A percentile compares a stretch with the other conserved stretches of the same genome.
phyloP scores from a whole-genome alignment of 2,113 vertebrate genomes.

The Dendropsophus ebraccatus region DNA sequence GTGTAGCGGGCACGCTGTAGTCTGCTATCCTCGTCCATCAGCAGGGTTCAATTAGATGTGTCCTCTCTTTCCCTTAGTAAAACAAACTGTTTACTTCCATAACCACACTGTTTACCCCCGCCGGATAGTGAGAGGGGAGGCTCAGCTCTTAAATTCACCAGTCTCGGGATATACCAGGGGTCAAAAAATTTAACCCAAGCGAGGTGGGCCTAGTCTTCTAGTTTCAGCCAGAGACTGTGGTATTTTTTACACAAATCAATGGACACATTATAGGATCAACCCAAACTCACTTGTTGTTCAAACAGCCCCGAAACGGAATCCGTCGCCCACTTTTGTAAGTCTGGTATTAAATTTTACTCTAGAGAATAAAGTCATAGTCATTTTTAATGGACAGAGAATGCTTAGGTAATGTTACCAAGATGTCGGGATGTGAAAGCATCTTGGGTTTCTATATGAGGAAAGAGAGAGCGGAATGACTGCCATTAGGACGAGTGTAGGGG shows the following conservation, averaged over 20 bases:
- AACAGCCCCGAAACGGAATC: conserved; percentile 82
- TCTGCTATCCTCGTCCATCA: conserved; percentile 84
- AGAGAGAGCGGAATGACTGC: conserved; percentile 21
- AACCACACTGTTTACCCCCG: conserved; percentile 82
- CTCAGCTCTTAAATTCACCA: conserved; percentile 74
- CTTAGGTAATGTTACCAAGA: conserved; percentile 82
- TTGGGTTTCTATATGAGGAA: conserved; percentile 64
- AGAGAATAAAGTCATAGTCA: conserved; percentile 77
- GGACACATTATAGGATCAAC: conserved; percentile 79
- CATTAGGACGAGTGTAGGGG: conserved; percentile 8
- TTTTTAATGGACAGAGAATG: conserved; percentile 82
- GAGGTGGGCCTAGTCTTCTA: conserved; percentile 72
- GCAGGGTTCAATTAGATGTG: conserved; percentile 82
- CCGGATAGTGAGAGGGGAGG: conserved; percentile 71
- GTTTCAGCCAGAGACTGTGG: conserved; percentile 74
- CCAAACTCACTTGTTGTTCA: conserved; percentile 78
- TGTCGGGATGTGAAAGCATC: conserved; percentile 68
- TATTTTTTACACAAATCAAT: conserved; percentile 75
- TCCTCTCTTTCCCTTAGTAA: conserved; percentile 79
- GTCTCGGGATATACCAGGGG: conserved; percentile 76
- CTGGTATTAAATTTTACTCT: conserved; percentile 88
- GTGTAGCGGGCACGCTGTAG: conserved; percentile 73
- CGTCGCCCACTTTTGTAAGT: conserved; percentile 79
- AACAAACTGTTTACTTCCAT: conserved; percentile 86
- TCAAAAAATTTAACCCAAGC: conserved; percentile 84